These are phyloP conservation scores for Gila robusta DNA, from an alignment of 2,797 vertebrate genomes.

Conservation along the genomic window DNA sequence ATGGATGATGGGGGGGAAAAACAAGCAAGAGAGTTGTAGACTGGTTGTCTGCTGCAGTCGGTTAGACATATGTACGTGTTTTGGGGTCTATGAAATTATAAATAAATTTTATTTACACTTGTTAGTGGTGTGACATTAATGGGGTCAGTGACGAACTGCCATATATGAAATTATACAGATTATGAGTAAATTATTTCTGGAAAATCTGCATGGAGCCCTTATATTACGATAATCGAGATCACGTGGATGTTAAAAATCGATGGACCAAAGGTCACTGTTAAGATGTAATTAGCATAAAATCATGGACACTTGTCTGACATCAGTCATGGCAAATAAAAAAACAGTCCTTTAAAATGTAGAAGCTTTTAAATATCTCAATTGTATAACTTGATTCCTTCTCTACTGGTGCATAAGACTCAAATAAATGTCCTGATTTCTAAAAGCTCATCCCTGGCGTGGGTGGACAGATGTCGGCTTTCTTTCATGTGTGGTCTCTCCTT, in stretches of 20 bases:
- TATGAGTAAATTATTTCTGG: conserved; percentile 14
- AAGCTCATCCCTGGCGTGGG: conserved; percentile 37
- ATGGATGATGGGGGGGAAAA: neutral
- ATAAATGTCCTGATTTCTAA: conserved; percentile 43
- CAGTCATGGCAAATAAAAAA: neutral
- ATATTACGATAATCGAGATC: neutral
- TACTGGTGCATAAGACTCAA: conserved; percentile 37
- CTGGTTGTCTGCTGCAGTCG: conserved; percentile 29
- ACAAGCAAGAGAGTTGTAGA: neutral
- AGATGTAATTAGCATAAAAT: conserved; percentile 21
- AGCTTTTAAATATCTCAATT: conserved; percentile 20
- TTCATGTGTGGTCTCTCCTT: conserved; percentile 67
- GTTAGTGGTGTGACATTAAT: conserved; percentile 41
- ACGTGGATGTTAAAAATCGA: conserved; percentile 27
- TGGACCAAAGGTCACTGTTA: conserved; percentile 36
- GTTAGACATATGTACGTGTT: conserved; percentile 60
- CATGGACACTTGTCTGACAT: conserved; percentile 27
- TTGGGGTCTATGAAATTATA: conserved; percentile 62
- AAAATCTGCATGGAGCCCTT: conserved; percentile 30
- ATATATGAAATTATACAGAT: conserved; percentile 27
- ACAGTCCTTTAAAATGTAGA: neutral
- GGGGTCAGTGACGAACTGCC: conserved; percentile 11
- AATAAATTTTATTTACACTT: conserved; percentile 78
- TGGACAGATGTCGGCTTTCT: conserved; percentile 56
- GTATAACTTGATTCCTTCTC: conserved; percentile 31